Conservation (phyloP, 2,888 invertebrate genomes). For the Apocheima hispidaria region DNA sequence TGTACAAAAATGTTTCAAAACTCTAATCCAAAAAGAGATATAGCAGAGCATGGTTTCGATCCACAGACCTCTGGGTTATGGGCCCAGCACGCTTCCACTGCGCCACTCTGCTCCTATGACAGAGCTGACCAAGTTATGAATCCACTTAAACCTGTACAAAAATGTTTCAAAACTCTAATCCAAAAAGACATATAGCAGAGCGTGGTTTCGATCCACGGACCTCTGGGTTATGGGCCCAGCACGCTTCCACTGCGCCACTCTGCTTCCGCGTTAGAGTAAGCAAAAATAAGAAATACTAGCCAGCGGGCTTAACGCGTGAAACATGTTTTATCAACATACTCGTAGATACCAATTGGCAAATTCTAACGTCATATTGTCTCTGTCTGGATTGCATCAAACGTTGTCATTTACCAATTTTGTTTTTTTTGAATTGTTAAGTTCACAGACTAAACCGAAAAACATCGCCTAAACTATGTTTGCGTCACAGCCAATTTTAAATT, state of each 20-base stretch:
- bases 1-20: no score
- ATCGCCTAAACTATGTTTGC: constrained; percentile 31
- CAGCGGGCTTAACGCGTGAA: neutral
- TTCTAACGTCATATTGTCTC: neutral
- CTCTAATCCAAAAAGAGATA: no score
- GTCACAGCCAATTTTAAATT: constrained; percentile 45
- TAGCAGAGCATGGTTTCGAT: constrained; percentile 94
- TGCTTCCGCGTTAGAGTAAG: no score
- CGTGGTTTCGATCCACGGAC: constrained; percentile 96
- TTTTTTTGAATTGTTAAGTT: no score
- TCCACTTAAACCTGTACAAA: no score
- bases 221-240: constrained; percentile 96
- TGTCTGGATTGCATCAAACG: neutral
- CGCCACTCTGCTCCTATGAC: constrained; percentile 89
- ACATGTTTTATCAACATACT: no score
- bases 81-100: constrained; percentile 94
- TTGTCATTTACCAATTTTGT: no score
- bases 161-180: no score
- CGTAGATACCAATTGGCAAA: no score
- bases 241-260: constrained; percentile 90
- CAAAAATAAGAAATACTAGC: no score
- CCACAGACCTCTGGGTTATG: constrained; percentile 97
- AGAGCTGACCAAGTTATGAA: neutral
- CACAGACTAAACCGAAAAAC: constrained; percentile 24
- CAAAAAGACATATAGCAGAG: constrained; percentile 89